Conservation (phyloP, 2,113 vertebrate genomes). For the Mus musculus region GRCm39 chr14:31331501-31332000, state of each 20-base stretch:
- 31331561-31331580: accelerated
- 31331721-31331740: background rate
- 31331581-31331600: background rate
- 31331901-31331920: conserved; percentile 13
- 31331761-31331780: background rate
- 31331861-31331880: background rate
- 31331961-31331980: background rate
- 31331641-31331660: background rate
- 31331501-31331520: too few relatives aligned
- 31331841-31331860: background rate
- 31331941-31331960: conserved; percentile 2
- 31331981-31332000: background rate
- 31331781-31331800: background rate
- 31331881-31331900: background rate
- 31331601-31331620: background rate
- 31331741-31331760: background rate
- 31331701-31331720: background rate
- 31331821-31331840: background rate
- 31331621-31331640: background rate
- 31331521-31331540: accelerated
- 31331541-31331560: accelerated
- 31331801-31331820: background rate
- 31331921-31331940: background rate
- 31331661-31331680: background rate
- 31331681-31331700: background rate